Base-by-base conservation (phyloP, 2,888 invertebrate species). In the Standfussiana lucernea region DNA sequence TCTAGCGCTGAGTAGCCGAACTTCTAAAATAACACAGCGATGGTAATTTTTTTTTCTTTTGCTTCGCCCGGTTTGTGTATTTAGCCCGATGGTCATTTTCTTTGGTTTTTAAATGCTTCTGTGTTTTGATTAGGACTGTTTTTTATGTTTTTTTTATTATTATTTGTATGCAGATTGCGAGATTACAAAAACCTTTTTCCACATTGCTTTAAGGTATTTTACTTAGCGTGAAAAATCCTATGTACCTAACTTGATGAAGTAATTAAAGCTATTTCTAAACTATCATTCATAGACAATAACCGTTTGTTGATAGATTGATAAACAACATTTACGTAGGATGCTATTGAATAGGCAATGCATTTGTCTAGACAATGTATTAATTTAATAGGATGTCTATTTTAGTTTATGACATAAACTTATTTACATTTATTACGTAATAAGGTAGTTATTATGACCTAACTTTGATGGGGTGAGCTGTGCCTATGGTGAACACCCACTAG, bases 1-100 rank as follows among this genome's bases (percentile, higher is more conserved):
- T 93, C 94, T 94, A 90, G 86, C 71, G 87, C 21, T 71, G 86
- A 91, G 86, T 92, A 90, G 93, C 82, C 0, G 40, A 84, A 91
- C 32, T n/a, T 59, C 35, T 0, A 62, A 53, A 80, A 24, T 67
- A 21, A n/a, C 11, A 6, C 1, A 5, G 24, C 10, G 0, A 4
- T 15, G 28, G n/a, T n/a, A n/a, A n/a, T n/a, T n/a, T n/a, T n/a
- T n/a, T n/a, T n/a, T n/a, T n/a, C n/a, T n/a, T n/a, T n/a, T n/a
- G n/a, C n/a, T n/a, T n/a, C n/a, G n/a, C n/a, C n/a, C n/a, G n/a
- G n/a, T n/a, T n/a, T n/a, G n/a, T n/a, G n/a, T n/a, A n/a, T n/a
- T n/a, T n/a, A n/a, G n/a, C n/a, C n/a, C n/a, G n/a, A n/a, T n/a
- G n/a, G n/a, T n/a, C 13, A 15, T 37, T 37, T 72, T 64, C 7